Evolutionary conservation across 1,140 invertebrate genomes (phyloP), one percentile per base, ranked within the genome.

Genomic region (Zaprionus gabonicus): DNA sequence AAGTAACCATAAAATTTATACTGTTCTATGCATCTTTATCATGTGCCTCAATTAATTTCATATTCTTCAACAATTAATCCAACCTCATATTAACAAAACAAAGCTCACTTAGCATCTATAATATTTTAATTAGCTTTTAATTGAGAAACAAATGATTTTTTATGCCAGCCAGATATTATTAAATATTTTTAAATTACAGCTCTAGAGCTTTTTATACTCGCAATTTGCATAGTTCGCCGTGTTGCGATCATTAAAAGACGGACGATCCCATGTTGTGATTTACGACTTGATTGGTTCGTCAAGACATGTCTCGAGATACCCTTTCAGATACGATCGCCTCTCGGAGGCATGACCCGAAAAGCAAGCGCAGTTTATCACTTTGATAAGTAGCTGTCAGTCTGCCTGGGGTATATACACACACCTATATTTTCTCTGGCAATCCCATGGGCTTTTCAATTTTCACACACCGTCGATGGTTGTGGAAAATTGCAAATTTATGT

Each of bases 401-500:
- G 57, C 17, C n/a, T 28, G 3, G 5, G 23, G 34, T 34, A 36
- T 6, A 53, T 65, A 69, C 41, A 60, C 41, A 60, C 67, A 76
- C 72, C 41, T 53, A 25, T 59, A 70, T 69, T 60, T 20, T 70
- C 15, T 20, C n/a, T 10, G 1, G 25, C 9, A 20, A 31, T 51
- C 15, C 38, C 25, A 65, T 76, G 57, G 41, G 23, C 3, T 66
- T 56, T 66, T 57, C 31, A n/a, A 64, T 70, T 69, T 72, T 55
- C 34, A 46, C 44, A 41, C 59, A 46, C 38, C 15, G 31, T 44
- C 23, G 27, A 59, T 56, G n/a, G 31, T 64, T 71, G 80, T 74
- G 60, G n/a, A 34, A 69, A 76, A 79, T 84, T 70, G 58, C 56
- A 59, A 76, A 62, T 83, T 78, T 84, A 63, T 72, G 69, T 69